A percentile compares a stretch with the other conserved stretches of the same genome.
These are phyloP conservation scores for Aradus depressus DNA, from an alignment of 2,888 invertebrate genomes.

Conservation along the genomic window DNA sequence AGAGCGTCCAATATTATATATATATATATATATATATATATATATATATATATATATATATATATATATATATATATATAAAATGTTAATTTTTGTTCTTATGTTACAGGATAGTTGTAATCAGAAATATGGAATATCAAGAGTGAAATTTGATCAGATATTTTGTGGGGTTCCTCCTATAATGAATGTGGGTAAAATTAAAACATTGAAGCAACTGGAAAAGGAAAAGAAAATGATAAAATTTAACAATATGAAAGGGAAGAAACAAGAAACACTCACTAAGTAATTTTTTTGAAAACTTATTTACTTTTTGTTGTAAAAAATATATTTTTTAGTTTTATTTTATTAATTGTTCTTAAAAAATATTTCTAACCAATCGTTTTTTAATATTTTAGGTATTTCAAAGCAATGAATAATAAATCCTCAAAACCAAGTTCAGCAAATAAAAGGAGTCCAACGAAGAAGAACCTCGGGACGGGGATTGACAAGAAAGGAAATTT, in stretches of 20 bases:
- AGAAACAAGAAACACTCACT: slow-evolving; percentile 53
- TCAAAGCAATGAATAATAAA: slow-evolving; percentile 18
- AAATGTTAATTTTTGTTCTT: not conserved
- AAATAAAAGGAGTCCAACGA: slow-evolving; percentile 12
- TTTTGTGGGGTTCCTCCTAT: slow-evolving; percentile 71
- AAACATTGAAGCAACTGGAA: slow-evolving; percentile 25
- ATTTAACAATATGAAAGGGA: no score
- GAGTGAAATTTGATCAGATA: slow-evolving; percentile 63
- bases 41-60: no score
- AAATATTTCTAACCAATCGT: not conserved
- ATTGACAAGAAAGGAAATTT: slow-evolving; percentile 8
- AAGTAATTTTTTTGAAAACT: slow-evolving; percentile 36
- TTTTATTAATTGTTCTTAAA: not conserved
- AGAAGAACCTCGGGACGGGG: slow-evolving; percentile 28
- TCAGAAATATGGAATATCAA: slow-evolving; percentile 53
- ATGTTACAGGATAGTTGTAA: slow-evolving; percentile 47
- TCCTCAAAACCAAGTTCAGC: slow-evolving; percentile 5
- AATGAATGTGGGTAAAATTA: slow-evolving; percentile 42
- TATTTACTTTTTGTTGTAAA: slow-evolving; percentile 38
- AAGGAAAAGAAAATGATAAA: slow-evolving; percentile 33
- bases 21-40: no score
- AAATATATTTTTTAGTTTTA: slow-evolving; percentile 29
- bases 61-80: not conserved
- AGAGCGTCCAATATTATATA: no score
- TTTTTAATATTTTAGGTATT: slow-evolving; percentile 14